These are phyloP conservation scores for Mesembrinibis cayennensis DNA, from an alignment of 2,113 vertebrate species.

Conservation along the genomic window DNA sequence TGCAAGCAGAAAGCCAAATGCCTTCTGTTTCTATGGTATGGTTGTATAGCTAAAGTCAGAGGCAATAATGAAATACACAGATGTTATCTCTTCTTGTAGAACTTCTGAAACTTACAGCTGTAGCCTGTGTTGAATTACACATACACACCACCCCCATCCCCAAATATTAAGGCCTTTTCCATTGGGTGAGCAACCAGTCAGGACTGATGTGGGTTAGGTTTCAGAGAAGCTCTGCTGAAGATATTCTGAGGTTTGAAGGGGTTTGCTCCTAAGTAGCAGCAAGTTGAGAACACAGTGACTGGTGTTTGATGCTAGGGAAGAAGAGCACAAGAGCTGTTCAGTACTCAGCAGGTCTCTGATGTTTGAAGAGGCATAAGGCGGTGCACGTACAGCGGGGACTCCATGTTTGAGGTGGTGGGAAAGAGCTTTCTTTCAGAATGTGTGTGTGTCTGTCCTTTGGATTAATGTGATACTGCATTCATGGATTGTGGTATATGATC, in stretches of 20 bases:
- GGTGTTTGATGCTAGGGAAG: neutral
- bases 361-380: neutral
- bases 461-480: neutral
- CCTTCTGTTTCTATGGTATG: neutral
- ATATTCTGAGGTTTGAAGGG: neutral
- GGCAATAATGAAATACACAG: neutral
- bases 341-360: neutral
- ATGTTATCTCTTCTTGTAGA: neutral
- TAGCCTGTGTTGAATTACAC: neutral
- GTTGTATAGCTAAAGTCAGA: neutral
- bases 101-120: neutral
- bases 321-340: neutral
- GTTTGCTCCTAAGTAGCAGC: neutral
- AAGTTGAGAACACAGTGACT: neutral
- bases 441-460: neutral
- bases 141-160: neutral
- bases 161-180: neutral
- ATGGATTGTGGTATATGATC: neutral
- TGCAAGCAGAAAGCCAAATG: neutral
- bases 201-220: neutral
- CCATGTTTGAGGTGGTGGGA: neutral
- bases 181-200: neutral
- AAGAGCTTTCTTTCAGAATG: neutral
- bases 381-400: neutral
- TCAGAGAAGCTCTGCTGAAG: neutral